These are phyloP conservation scores for Amblyjoppa fuscipennis DNA, from an alignment of 2,888 invertebrate species.

Conservation along the genomic window DNA sequence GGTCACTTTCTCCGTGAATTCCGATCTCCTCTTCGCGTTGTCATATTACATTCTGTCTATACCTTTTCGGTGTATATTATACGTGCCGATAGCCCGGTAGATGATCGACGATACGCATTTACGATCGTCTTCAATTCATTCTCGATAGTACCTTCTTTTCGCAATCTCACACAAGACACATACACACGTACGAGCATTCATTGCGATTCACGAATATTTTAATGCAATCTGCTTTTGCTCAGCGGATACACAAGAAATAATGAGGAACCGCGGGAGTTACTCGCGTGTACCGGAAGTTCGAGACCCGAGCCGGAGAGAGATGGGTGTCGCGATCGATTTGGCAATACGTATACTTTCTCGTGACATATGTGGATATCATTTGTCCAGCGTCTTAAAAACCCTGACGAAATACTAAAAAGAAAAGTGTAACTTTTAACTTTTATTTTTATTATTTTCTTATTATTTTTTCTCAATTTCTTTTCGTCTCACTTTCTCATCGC, in stretches of 20 bases:
- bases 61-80: slow-evolving; percentile 41
- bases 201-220: not conserved
- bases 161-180: not conserved
- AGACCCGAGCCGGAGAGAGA: not conserved
- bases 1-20: slow-evolving; percentile 72
- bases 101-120: slow-evolving; percentile 8
- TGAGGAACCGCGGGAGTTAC: slow-evolving; percentile 9
- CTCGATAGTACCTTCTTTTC: slow-evolving; percentile 6
- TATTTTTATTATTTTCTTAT: not conserved
- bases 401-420: slow-evolving; percentile 1
- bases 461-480: not conserved
- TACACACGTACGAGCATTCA: no score
- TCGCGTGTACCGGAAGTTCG: slow-evolving; percentile 40
- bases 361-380: slow-evolving; percentile 26
- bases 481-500: not conserved
- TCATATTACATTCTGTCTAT: slow-evolving; percentile 69
- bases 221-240: not conserved
- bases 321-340: slow-evolving; percentile 27
- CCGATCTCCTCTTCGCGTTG: slow-evolving; percentile 69
- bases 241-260: not conserved
- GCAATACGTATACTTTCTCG: slow-evolving; percentile 32
- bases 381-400: not conserved
- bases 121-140: slow-evolving; percentile 15
- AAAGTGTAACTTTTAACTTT: slow-evolving; percentile 2
- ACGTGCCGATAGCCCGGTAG: not conserved